Evolutionary conservation across 92 coral and sea anemone species (phyloP), one percentile per base, ranked within the genome.

Genomic region (Parazoanthus darwini): DNA sequence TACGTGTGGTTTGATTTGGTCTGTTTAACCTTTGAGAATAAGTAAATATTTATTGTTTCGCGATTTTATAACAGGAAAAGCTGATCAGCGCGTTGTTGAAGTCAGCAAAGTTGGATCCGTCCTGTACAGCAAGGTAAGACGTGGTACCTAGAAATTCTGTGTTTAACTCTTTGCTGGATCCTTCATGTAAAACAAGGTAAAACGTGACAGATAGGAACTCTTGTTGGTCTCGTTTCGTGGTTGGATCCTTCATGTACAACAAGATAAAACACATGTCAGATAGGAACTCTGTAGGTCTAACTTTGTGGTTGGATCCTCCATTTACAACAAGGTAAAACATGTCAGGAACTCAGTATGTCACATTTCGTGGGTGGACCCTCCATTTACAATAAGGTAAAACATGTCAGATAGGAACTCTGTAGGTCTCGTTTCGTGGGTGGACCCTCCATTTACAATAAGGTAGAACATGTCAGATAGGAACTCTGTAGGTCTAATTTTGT

Each of bases 21-120:
- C 51, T 48, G 11, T 48, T 48, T 48, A 48, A 8, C 0, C 51
- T 6, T 54, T 54, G 59, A 11, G 59, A 54, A 54, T 54, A 2
- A 54, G 3, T 54, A 14, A 54, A 1, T 3, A 46, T 46, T 54
- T 13, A 1, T 14, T 54, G 16, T 54, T 74, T 2, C 22, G 6
- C 8, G 25, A 3, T 43, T 50, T 59, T 48, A 4, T 85, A 11
- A 65, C 90, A 96, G 99, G 99, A 96, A 83, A 95, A 96, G 86
- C 90, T 96, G 11, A 90, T 93, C 56, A 92, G 93, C 11, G 91
- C 96, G 0, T 81, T 96, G 81, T 85, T 95, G 74, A 93, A 95
- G 85, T 96, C 95, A 35, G 98, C 99, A 29, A 94, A 94, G 82
- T 91, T 93, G 26, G 99, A 96, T 85, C 99, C 99, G 1, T 93